Base-by-base conservation (phyloP, 2,888 invertebrate species). In the Rhagonycha lutea region DNA sequence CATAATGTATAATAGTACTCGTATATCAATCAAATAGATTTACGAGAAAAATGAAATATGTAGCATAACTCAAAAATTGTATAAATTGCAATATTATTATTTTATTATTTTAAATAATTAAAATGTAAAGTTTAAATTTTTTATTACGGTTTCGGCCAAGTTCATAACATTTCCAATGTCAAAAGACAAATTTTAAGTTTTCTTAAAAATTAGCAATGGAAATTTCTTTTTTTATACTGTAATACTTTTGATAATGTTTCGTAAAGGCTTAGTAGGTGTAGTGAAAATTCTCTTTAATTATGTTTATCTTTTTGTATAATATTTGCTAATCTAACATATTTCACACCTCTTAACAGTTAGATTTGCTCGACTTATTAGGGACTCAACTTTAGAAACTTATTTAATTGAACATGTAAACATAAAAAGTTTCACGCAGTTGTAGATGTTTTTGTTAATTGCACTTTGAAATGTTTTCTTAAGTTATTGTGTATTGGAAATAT, bases 361-460 rank as follows among this genome's bases (percentile, higher is more conserved):
- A 62, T 73, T 72, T 76, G 61, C 69, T 70, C 68, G 63, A 68
- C 65, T 72, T 70, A 76, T 72, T 73, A 76, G 67, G 18, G 47
- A 63, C 24, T 69, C 63, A 65, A 61, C 69, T 67, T 73, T 14
- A 72, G 75, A 76, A 76, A 76, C 47, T 76, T 65, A 24, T 26
- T 65, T 65, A 65, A 65, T 26, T 24, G 26, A 26, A 24, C 63
- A 65, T 65, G 63, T 65, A 65, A 47, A 47, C 47, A n/a, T n/a
- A 47, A 47, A 47, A 47, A 47, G 47, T 47, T 47, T 47, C 47
- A 47, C 47, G 24, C n/a, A 65, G 63, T 24, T 24, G 23, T 24
- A 65, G 24, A 14, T 24, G 63, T 65, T 65, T 65, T 24, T 24
- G 24, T 24, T 65, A 65, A 23, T 65, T 65, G 63, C n/a, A 24